Base-by-base conservation (phyloP, 2,888 invertebrate genomes). In the Athetis lepigone region DNA sequence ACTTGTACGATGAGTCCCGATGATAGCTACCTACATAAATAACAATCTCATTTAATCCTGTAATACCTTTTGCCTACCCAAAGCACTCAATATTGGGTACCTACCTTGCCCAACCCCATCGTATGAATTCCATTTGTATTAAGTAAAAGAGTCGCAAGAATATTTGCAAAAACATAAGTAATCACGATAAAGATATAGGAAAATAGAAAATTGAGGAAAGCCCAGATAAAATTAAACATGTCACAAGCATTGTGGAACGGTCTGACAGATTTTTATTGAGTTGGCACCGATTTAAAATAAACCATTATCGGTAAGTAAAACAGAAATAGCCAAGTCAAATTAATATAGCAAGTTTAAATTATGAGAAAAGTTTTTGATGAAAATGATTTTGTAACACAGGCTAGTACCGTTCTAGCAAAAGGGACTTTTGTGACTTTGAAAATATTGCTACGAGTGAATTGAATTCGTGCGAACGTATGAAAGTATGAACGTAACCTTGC, bases 1-100 rank as follows among this genome's bases (percentile, higher is more conserved):
- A 86, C 79, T 80, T 79, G 74, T 76, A 70, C 69, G 76, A 69
- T 63, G 64, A 72, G 60, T 56, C 51, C 52, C 65, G 63, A 70
- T 75, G 72, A 70, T 79, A 61, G 77, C 62, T 68, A 70, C 65
- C 54, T 55, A 75, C 55, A 76, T 80, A 76, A 71, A 80, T 75
- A 79, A 70, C 65, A 71, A 74, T 71, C 59, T 63, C 63, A 71
- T 79, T 70, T 67, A 77, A 77, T 74, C 68, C 60, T 62, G 40
- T 74, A 70, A 77, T 68, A 74, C 69, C 45, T 64, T 66, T 62
- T 56, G 50, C 60, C 51, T 62, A 62, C 37, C 37, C 37, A 11
- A 64, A 67, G 64, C 71, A 62, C 52, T 49, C 40, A 39, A 74
- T 61, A 57, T 47, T 54, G 60, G 61, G 65, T 36, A 46, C 36